Evolutionary conservation across 2,888 invertebrate species (phyloP), one percentile per base, ranked within the genome.

Genomic region (Metopia argyrocephala): DNA sequence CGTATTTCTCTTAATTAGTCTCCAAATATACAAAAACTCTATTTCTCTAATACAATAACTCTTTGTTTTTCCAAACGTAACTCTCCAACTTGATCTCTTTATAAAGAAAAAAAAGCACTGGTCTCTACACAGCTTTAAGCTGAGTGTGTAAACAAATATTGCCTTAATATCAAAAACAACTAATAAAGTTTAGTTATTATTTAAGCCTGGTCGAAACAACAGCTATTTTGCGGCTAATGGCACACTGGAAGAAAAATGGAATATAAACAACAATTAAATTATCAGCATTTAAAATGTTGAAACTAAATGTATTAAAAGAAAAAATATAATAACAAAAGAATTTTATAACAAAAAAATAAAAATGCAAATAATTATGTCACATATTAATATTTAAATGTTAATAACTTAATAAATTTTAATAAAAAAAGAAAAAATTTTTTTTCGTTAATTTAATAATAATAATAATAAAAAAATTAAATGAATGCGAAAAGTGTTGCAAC

Each of bases 201-300:
- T 66, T 20, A 78, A 78, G 70, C 74, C 70, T 75, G 69, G 70
- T 57, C 56, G 69, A 70, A 66, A 50, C 65, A 78, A 71, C 75
- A 78, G 57, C 81, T 38, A 15, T 21, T 38, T 31, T 28, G 27
- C 81, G 78, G 69, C 2, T 54, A 20, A 27, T 20, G 31, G 27
- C n/a, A 7, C 3, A 59, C 57, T 25, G 12, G 38, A 38, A 38
- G 18, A n/a, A 6, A 50, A 15, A 31, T 38, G 56, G 18, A n/a
- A 59, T 18, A 6, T 20, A 69, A 73, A 46, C n/a, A n/a, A n/a
- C n/a, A n/a, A n/a, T n/a, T n/a, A n/a, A n/a, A n/a, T n/a, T n/a
- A n/a, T n/a, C n/a, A n/a, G n/a, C n/a, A n/a, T n/a, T n/a, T n/a
- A n/a, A 62, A 56, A 15, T 50, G 46, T 28, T 61, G 48, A 66